Percentiles rank a stretch among this genome's conserved stretches.
Conservation (phyloP, 1,140 invertebrate genomes). For the Sminthurides bifidus region DNA sequence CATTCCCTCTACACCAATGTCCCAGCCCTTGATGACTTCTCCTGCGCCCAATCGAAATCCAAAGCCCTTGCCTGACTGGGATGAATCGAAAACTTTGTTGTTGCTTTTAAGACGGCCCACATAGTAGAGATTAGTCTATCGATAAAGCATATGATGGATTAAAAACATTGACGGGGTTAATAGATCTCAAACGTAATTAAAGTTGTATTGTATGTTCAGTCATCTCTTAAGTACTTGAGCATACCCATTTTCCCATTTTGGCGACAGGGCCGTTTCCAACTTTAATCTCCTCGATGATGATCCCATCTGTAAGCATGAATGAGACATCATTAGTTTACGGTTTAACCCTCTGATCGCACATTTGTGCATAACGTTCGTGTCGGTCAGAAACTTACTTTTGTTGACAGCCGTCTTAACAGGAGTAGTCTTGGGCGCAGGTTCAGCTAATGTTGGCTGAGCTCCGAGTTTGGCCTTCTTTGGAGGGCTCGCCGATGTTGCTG, state of each 20-base stretch:
- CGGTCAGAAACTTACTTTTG: conserved; percentile 6
- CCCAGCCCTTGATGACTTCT: conserved; percentile 87
- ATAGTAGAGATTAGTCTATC: conserved; percentile 54
- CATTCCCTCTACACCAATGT: conserved; percentile 74
- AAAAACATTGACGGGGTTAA: background rate
- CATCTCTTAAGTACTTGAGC: conserved; percentile 11
- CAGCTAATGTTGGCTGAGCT: conserved; percentile 25
- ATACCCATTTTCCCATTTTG: conserved; percentile 60
- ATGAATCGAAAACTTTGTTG: conserved; percentile 68
- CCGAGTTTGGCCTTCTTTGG: conserved; percentile 39
- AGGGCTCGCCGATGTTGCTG: conserved; percentile 36
- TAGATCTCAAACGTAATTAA: too few relatives aligned
- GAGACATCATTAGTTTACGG: background rate
- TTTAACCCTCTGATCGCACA: background rate
- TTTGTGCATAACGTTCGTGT: background rate
- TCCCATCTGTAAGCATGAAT: conserved; percentile 46
- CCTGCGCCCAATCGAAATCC: conserved; percentile 69
- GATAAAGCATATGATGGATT: background rate
- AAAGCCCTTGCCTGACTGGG: conserved; percentile 60
- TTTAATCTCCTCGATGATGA: conserved; percentile 62
- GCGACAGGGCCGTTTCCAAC: conserved; percentile 61
- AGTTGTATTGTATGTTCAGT: too few relatives aligned
- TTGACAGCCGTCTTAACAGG: too few relatives aligned
- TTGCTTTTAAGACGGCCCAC: conserved; percentile 61
- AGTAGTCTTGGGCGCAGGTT: conserved; percentile 28